Conservation (phyloP, 2,888 invertebrate genomes). For the Lymantria monacha region DNA sequence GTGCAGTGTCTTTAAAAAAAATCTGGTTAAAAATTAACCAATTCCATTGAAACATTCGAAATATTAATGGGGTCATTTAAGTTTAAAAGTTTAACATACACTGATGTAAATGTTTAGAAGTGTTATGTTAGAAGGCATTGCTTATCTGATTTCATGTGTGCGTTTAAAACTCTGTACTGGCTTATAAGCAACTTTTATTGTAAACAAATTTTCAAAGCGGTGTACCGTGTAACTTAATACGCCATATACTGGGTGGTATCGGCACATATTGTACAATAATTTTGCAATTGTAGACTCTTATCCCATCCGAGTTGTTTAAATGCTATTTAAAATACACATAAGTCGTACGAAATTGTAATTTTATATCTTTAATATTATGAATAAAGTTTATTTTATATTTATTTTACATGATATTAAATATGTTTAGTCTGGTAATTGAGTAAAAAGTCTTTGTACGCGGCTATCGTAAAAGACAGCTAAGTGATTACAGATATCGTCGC, state of each 20-base stretch:
- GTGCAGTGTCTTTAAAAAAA: no score
- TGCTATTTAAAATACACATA: background rate
- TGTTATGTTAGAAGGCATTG: background rate
- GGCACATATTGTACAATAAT: constrained; percentile 4
- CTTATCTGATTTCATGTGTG: background rate
- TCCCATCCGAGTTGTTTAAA: background rate
- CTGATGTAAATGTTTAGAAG: background rate
- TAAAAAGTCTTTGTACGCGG: no score
- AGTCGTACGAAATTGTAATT: no score
- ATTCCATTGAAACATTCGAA: no score
- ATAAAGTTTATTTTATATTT: no score
- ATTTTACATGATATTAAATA: no score
- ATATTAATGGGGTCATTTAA: no score
- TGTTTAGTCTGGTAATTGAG: no score
- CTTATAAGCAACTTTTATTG: background rate
- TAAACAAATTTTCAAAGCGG: background rate
- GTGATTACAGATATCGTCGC: no score
- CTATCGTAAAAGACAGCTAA: no score
- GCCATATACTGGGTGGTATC: background rate
- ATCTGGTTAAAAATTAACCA: no score
- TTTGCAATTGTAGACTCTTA: background rate
- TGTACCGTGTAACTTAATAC: background rate
- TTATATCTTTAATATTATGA: no score
- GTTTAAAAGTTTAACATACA: background rate
- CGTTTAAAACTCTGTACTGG: background rate